Evolutionary conservation across 2,113 vertebrate species (phyloP).

Genomic region (Myotis davidii): DNA sequence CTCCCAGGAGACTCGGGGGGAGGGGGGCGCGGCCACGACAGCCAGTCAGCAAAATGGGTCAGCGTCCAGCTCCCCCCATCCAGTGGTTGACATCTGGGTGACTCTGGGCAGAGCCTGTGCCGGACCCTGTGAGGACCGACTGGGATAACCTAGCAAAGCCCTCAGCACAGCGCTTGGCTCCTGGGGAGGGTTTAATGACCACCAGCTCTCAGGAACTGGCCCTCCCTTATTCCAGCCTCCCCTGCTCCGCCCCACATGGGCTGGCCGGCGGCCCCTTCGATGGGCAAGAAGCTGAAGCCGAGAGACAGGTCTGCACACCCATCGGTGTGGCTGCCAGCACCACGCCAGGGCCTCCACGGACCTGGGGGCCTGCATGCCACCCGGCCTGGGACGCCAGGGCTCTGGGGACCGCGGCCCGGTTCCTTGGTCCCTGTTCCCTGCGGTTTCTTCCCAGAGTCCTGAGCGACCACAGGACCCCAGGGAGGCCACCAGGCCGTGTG

Average conservation of each 20-base stretch:
- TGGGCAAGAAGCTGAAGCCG: neutral
- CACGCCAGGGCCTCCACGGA: fast-evolving
- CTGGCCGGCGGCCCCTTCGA: fast-evolving
- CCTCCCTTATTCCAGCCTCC: neutral
- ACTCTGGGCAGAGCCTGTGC: fast-evolving
- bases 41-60: fast-evolving
- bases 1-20: fast-evolving
- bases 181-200: neutral
- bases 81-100: fast-evolving
- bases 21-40: fast-evolving
- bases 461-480: neutral
- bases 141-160: neutral
- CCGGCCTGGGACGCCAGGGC: neutral
- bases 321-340: fast-evolving
- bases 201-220: neutral
- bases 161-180: neutral
- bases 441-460: neutral
- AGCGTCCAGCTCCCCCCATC: neutral
- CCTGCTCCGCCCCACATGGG: fast-evolving
- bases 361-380: neutral
- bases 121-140: neutral
- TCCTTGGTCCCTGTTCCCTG: neutral
- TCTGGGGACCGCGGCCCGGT: fast-evolving
- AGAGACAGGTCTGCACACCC: fast-evolving
- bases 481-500: neutral